These are phyloP conservation scores for Pluvianellus socialis DNA, from an alignment of 2,113 vertebrate species.

Conservation along the genomic window DNA sequence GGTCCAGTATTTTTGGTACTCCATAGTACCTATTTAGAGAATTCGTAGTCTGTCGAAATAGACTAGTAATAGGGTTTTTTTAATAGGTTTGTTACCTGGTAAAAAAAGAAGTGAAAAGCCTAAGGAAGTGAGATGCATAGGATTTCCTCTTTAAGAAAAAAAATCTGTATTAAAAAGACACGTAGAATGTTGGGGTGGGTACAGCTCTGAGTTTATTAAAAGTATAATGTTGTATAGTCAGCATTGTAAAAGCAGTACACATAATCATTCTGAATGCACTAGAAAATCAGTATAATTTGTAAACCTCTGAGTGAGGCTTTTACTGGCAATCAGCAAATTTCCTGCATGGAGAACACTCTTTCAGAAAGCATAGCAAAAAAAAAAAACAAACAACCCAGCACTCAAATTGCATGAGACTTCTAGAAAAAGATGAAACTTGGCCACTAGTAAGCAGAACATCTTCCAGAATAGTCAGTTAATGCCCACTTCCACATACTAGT, in stretches of 20 bases:
- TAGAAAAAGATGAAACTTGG: neutral
- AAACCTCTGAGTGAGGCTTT: neutral
- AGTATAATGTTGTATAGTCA: neutral
- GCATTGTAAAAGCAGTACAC: neutral
- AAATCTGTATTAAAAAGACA: neutral
- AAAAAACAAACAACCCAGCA: fast-evolving
- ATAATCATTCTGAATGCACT: neutral
- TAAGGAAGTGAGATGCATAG: neutral
- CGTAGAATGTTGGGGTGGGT: neutral
- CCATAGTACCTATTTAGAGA: neutral
- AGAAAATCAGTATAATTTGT: neutral
- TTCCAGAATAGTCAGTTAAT: neutral
- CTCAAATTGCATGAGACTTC: neutral
- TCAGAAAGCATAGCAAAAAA: neutral
- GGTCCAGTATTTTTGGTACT: neutral
- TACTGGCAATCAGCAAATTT: neutral
- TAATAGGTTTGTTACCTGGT: neutral
- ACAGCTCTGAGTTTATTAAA: neutral
- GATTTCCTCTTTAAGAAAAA: neutral
- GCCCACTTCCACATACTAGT: neutral
- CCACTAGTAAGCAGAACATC: neutral
- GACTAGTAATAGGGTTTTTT: neutral
- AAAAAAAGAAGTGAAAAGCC: neutral
- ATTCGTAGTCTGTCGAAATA: neutral
- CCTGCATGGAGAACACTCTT: neutral